Conservation (phyloP, 2,113 vertebrate genomes). For the Gopherus evgoodei region DNA sequence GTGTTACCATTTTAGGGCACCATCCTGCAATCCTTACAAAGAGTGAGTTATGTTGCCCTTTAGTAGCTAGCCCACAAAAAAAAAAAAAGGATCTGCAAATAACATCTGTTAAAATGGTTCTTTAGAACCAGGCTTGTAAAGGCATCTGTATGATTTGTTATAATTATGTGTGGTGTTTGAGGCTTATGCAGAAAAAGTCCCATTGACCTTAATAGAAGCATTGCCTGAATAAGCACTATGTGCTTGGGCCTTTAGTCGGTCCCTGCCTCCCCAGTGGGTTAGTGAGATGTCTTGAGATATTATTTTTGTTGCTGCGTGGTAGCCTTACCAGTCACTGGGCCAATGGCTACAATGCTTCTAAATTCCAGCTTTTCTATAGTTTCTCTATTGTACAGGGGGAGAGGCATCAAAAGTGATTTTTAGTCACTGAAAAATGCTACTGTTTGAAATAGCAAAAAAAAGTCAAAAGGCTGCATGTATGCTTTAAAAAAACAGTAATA, state of each 20-base stretch:
- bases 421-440: background rate
- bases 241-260: background rate
- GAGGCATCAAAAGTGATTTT: background rate
- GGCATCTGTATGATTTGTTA: background rate
- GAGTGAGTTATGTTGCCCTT: fast-evolving
- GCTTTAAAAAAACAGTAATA: background rate
- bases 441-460: background rate
- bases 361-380: background rate
- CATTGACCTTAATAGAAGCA: background rate
- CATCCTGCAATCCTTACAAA: background rate
- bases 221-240: background rate
- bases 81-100: fast-evolving
- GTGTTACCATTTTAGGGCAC: background rate
- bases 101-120: background rate
- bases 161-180: background rate
- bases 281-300: background rate
- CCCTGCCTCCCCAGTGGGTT: background rate
- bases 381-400: background rate
- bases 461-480: background rate
- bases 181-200: background rate
- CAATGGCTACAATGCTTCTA: background rate
- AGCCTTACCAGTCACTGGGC: background rate
- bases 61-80: background rate
- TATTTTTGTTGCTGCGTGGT: background rate
- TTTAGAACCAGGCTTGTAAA: background rate